A percentile compares a stretch with the other conserved stretches of the same genome.
phyloP scores from a whole-genome alignment of 2,113 vertebrate genomes.

The Mixornis gularis region DNA sequence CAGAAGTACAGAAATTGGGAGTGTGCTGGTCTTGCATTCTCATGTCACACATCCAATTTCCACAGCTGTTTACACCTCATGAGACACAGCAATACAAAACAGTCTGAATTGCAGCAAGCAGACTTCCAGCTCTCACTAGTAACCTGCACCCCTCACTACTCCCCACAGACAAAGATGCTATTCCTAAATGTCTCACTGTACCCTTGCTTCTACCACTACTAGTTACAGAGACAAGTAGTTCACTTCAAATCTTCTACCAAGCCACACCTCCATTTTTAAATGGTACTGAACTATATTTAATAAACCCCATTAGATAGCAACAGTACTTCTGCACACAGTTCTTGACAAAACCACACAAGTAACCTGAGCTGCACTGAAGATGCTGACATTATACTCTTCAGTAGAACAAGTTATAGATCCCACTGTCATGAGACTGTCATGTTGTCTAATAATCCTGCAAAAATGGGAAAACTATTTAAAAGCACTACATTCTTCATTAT shows the following conservation, averaged over 20 bases:
- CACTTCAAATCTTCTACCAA: not conserved
- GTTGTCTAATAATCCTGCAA: not conserved
- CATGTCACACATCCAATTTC: not conserved
- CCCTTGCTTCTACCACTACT: not conserved
- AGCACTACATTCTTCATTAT: not conserved
- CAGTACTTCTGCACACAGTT: not conserved
- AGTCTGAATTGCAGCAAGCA: not conserved
- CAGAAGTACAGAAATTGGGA: not conserved
- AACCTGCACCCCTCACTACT: too few relatives aligned
- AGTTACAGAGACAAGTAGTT: not conserved
- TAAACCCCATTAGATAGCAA: not conserved
- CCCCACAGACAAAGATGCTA: not conserved
- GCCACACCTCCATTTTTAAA: not conserved
- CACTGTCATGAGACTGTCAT: not conserved
- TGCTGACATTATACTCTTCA: not conserved
- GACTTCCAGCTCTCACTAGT: not conserved
- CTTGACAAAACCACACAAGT: not conserved
- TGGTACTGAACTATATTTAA: not conserved
- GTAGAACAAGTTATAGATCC: not conserved
- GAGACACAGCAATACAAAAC: not conserved
- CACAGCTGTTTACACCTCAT: not conserved
- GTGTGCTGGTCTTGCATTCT: not conserved
- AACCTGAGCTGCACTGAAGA: not conserved
- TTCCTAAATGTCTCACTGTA: not conserved
- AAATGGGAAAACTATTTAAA: not conserved